A percentile compares a stretch with the other conserved stretches of the same genome.
Evolutionary conservation across 2,113 vertebrate genomes (phyloP).

Genomic region (Chionis minor): DNA sequence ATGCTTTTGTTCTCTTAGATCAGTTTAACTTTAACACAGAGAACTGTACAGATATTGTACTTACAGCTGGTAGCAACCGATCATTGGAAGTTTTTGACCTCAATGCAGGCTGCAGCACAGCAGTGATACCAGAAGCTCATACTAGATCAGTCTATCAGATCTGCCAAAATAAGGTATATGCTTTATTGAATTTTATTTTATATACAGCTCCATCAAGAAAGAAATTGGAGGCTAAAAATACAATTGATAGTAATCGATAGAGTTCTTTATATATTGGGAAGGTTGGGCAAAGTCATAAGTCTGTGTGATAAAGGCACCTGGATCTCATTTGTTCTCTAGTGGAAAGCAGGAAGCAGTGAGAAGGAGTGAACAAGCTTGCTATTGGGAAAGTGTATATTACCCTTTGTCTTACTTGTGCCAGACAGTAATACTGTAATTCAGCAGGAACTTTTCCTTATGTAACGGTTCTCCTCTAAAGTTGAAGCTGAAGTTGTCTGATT

Average conservation of each 20-base stretch:
- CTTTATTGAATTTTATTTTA: not conserved
- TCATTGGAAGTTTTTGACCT: slow-evolving; percentile 87
- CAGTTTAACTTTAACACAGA: slow-evolving; percentile 52
- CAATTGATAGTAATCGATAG: rapidly evolving
- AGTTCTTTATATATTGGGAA: not conserved
- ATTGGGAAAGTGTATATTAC: not conserved
- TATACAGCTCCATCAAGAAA: not conserved
- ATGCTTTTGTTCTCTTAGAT: not conserved
- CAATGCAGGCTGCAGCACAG: slow-evolving; percentile 75
- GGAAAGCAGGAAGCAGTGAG: not conserved
- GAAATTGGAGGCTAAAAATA: not conserved
- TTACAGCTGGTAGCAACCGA: slow-evolving; percentile 79
- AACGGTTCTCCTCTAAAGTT: not conserved
- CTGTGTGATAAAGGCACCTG: not conserved
- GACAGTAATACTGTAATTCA: not conserved
- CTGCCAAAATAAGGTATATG: slow-evolving; percentile 85
- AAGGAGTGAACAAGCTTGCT: not conserved
- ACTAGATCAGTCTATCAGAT: slow-evolving; percentile 82
- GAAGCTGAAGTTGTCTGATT: not conserved
- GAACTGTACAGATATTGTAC: slow-evolving; percentile 78
- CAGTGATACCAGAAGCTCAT: slow-evolving; percentile 79
- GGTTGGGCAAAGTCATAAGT: not conserved
- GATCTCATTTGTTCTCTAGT: not conserved
- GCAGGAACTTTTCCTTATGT: not conserved
- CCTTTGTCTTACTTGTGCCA: not conserved